Evolutionary conservation across 2,797 vertebrate genomes (phyloP).

Genomic region (Neopelma chrysocephalum): DNA sequence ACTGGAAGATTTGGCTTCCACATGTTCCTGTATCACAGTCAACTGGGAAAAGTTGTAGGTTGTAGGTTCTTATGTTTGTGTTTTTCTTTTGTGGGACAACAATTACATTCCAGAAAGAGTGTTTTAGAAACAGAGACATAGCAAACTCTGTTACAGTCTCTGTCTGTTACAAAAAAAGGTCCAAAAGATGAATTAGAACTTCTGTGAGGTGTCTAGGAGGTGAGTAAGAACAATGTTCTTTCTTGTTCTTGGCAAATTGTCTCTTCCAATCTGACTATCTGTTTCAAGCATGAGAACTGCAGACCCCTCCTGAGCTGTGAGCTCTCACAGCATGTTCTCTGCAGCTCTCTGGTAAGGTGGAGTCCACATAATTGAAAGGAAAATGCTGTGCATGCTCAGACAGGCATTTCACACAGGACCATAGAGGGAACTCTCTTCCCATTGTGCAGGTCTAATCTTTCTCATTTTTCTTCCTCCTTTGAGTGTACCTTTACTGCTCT

Average conservation of each 20-base stretch:
- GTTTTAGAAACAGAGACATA: background rate
- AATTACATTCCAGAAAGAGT: background rate
- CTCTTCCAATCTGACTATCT: background rate
- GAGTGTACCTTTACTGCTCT: background rate
- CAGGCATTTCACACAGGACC: background rate
- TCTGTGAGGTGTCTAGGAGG: background rate
- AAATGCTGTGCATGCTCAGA: background rate
- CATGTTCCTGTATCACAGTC: background rate
- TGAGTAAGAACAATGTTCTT: background rate
- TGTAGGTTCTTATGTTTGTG: background rate
- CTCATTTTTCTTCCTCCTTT: background rate
- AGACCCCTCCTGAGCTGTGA: background rate
- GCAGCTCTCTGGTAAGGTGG: background rate
- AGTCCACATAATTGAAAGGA: rapidly evolving
- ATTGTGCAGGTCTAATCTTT: background rate
- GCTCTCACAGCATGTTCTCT: rapidly evolving
- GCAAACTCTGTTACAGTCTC: background rate
- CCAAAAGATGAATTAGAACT: background rate
- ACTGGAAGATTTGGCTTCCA: conserved; percentile 26
- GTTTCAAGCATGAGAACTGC: background rate
- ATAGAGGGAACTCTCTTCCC: background rate
- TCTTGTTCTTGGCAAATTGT: background rate
- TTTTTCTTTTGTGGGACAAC: background rate
- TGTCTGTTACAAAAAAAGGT: background rate
- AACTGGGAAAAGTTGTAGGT: background rate